A percentile compares a stretch with the other conserved stretches of the same genome.
Conservation (phyloP, 2,797 vertebrate genomes). For the Sebastes hopkinsi region DNA sequence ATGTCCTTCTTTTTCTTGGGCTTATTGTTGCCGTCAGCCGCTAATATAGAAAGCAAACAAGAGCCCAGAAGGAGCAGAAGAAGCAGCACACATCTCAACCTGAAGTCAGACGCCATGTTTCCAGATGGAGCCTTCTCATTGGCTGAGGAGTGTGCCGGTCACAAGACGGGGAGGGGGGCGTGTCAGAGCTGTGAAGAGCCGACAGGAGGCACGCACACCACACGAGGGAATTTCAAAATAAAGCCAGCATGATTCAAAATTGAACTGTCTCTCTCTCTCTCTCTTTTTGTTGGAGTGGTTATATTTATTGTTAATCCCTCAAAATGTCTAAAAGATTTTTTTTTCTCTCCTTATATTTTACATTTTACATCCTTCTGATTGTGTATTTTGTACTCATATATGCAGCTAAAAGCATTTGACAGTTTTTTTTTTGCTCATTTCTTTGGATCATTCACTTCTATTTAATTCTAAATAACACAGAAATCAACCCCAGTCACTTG, state of each 20-base stretch:
- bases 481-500: background rate
- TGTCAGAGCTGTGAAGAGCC: background rate
- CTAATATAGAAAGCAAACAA: conserved; percentile 36
- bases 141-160: conserved; percentile 51
- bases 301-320: background rate
- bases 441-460: too few relatives aligned
- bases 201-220: background rate
- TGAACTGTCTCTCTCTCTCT: background rate
- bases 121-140: conserved; percentile 74
- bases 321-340: background rate
- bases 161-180: conserved; percentile 36
- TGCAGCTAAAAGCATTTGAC: background rate
- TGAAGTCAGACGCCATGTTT: conserved; percentile 80
- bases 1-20: conserved; percentile 93
- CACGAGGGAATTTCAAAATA: conserved; percentile 45
- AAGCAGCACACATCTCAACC: conserved; percentile 37
- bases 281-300: background rate
- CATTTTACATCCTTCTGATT: background rate
- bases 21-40: conserved; percentile 57
- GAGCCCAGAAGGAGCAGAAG: conserved; percentile 70
- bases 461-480: background rate
- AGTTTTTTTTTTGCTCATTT: background rate
- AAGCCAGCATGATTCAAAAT: background rate
- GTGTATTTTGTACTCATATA: background rate
- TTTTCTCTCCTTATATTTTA: too few relatives aligned